Evolutionary conservation across 2,888 invertebrate species (phyloP), one percentile per base, ranked within the genome.

Genomic region (Plebejus melissa): DNA sequence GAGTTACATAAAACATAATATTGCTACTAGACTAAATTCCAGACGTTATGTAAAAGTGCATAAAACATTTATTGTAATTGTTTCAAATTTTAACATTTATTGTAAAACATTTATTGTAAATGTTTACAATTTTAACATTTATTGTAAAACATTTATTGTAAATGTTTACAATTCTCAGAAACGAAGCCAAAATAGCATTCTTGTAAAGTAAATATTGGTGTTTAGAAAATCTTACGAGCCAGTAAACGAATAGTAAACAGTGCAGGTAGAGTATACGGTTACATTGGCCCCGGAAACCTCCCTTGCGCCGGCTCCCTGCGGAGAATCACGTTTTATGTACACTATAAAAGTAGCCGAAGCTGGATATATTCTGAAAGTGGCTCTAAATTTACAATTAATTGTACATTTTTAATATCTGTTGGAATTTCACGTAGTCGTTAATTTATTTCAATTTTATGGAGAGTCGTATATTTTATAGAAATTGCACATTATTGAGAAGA

Each of bases 371-470:
- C 22, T 36, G 32, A 36, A 65, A 65, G 65, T 65, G 16, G 13
- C 65, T 65, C 11, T 65, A 65, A 65, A 65, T 65, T 65, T 65
- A 65, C 65, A 65, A 65, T 65, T 65, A 65, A 36, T 65, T 36
- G 13, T 76, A 74, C 76, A 78, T 60, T 74, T 69, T 69, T 38
- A 71, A 50, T 65, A 22, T 69, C 74, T 70, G 75, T 69, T 74
- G 70, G 22, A 16, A 75, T 78, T 79, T 77, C 36, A 36, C 13
- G 22, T 46, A 46, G 46, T 32, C 22, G 22, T 60, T 60, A 11
- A 11, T 60, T 11, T 7, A 11, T 28, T 22, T 60, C 32, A 36
- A 36, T 36, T 32, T 32, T 16, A 65, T 65, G 9, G 0, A 46
- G 3, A 9, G 46, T 46, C 46, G 9, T 41, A 9, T 46, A 9